Evolutionary conservation across 35 echinoderm and acorn worm genomes (phyloP).

Genomic region (Heliocidaris erythrogramma): DNA sequence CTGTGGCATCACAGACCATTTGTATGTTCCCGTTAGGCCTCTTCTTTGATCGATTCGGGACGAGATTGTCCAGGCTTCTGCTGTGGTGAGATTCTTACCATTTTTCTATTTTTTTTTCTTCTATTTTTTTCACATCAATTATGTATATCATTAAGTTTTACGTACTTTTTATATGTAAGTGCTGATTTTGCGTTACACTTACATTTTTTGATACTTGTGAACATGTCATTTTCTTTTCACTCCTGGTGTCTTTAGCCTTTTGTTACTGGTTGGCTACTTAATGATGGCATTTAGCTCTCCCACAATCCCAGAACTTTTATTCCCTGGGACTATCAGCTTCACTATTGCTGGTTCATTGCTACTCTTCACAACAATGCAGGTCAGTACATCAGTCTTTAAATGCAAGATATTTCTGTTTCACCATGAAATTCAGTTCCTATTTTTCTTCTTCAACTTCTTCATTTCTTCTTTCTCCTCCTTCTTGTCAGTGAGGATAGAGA

Average conservation of each 20-base stretch:
- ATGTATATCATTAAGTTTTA: too few relatives aligned
- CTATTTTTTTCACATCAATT: too few relatives aligned
- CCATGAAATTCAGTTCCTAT: too few relatives aligned
- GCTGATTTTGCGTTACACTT: too few relatives aligned
- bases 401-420: too few relatives aligned
- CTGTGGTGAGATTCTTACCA: neutral
- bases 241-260: neutral
- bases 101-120: too few relatives aligned
- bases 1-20: conserved; percentile 5
- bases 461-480: too few relatives aligned
- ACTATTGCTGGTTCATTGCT: neutral
- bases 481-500: too few relatives aligned
- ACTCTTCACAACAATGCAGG: neutral
- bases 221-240: neutral
- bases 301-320: neutral
- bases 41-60: conserved; percentile 47
- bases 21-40: conserved; percentile 49
- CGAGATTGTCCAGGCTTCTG: neutral
- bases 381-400: neutral
- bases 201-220: too few relatives aligned
- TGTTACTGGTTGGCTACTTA: neutral
- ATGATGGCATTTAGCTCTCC: neutral
- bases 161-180: too few relatives aligned
- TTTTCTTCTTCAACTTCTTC: too few relatives aligned
- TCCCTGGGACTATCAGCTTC: neutral